Conservation (phyloP, 2,113 vertebrate genomes). For the Oncorhynchus nerka region DNA sequence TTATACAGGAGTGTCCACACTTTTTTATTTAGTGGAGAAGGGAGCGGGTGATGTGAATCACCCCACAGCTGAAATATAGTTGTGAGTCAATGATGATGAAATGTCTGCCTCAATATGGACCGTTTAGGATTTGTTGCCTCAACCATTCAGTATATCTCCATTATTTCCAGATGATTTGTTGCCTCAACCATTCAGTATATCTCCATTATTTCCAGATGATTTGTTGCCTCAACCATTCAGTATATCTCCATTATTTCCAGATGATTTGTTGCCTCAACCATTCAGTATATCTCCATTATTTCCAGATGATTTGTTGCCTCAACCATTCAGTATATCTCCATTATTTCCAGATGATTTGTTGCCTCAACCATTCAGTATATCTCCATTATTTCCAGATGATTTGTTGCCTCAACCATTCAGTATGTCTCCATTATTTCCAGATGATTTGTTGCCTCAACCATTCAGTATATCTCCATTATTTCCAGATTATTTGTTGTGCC, state of each 20-base stretch:
- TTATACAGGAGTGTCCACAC: neutral
- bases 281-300: slow-evolving; percentile 34
- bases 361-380: slow-evolving; percentile 28
- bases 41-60: neutral
- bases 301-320: slow-evolving; percentile 19
- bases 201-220: slow-evolving; percentile 30
- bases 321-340: slow-evolving; percentile 30
- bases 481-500: slow-evolving; percentile 34
- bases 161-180: slow-evolving; percentile 33
- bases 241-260: slow-evolving; percentile 32
- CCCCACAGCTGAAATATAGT: neutral
- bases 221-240: slow-evolving; percentile 24
- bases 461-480: slow-evolving; percentile 34
- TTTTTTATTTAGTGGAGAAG: neutral
- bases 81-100: neutral
- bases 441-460: slow-evolving; percentile 20
- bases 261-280: slow-evolving; percentile 20
- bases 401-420: slow-evolving; percentile 24
- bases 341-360: slow-evolving; percentile 25
- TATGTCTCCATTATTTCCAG: slow-evolving; percentile 32
- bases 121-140: slow-evolving; percentile 2
- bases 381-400: slow-evolving; percentile 30
- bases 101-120: slow-evolving; percentile 16
- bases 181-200: slow-evolving; percentile 30
- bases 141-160: slow-evolving; percentile 30